Evolutionary conservation across 92 coral and sea anemone genomes (phyloP).

Genomic region (Actinernus sp.): DNA sequence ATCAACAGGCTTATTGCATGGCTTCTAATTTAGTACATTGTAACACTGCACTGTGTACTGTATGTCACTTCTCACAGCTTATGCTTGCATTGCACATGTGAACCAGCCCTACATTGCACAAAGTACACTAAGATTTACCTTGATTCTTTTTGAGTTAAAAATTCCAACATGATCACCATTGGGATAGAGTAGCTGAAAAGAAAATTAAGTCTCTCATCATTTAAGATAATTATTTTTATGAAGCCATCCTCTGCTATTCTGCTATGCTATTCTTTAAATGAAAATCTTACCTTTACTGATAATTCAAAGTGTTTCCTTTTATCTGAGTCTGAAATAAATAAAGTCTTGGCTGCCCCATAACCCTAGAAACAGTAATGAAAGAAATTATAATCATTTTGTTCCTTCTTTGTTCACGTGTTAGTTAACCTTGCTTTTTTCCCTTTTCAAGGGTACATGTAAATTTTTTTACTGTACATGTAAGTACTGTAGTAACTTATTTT

Average conservation of each 20-base stretch:
- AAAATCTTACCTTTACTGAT: constrained; percentile 83
- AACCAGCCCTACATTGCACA: not conserved
- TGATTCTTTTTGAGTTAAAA: constrained; percentile 96
- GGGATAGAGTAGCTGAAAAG: constrained; percentile 84
- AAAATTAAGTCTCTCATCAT: too few species aligned
- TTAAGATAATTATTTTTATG: too few species aligned
- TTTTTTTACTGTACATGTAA: too few species aligned
- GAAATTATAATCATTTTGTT: not conserved
- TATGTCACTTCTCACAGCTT: too few species aligned
- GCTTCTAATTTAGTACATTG: too few species aligned
- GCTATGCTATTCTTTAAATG: not conserved
- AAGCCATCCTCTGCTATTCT: not conserved
- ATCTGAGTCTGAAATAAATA: constrained; percentile 97
- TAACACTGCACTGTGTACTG: too few species aligned
- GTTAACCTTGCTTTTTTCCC: too few species aligned
- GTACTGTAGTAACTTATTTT: too few species aligned
- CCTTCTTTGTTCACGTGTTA: too few species aligned
- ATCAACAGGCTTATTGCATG: too few species aligned
- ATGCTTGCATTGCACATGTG: too few species aligned
- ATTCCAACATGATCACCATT: constrained; percentile 94
- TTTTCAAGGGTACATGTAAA: too few species aligned
- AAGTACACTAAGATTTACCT: constrained; percentile 44
- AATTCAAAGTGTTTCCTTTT: constrained; percentile 97
- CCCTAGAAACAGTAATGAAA: constrained; percentile 53
- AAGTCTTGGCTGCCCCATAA: constrained; percentile 98